phyloP scores from a whole-genome alignment of 1,140 invertebrate species.

The Pogonomyrmex californicus region DNA sequence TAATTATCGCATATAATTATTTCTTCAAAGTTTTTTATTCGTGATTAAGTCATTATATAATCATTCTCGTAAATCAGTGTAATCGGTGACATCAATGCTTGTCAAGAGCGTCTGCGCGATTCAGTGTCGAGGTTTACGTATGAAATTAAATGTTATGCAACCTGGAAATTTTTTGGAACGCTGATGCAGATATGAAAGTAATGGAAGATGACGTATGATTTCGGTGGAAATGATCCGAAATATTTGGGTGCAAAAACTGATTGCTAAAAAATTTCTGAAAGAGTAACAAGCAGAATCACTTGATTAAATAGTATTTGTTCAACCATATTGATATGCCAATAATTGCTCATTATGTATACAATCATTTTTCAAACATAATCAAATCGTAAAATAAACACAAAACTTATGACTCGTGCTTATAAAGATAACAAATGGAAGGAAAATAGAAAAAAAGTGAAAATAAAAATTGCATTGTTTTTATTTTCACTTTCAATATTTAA shows the following conservation, averaged over 20 bases:
- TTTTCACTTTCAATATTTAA: no score
- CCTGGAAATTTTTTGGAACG: slow-evolving; percentile 32
- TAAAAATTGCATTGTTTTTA: slow-evolving; percentile 4
- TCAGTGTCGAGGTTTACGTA: neutral
- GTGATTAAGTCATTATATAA: slow-evolving; percentile 40
- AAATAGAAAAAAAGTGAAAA: neutral
- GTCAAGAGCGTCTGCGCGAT: slow-evolving; percentile 29
- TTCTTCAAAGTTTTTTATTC: neutral
- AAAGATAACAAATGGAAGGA: slow-evolving; percentile 26
- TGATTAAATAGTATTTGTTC: slow-evolving; percentile 59
- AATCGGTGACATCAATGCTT: slow-evolving; percentile 65
- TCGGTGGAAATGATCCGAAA: neutral
- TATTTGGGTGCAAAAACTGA: slow-evolving; percentile 6
- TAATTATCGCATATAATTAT: slow-evolving; percentile 12
- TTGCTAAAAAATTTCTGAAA: slow-evolving; percentile 18
- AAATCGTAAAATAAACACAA: slow-evolving; percentile 2
- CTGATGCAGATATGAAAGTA: slow-evolving; percentile 13
- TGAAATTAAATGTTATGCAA: slow-evolving; percentile 63
- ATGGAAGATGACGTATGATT: neutral
- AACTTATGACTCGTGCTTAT: neutral
- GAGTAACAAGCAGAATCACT: slow-evolving; percentile 31
- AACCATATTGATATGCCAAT: slow-evolving; percentile 32
- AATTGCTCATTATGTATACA: neutral
- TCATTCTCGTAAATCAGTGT: slow-evolving; percentile 52
- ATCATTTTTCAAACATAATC: slow-evolving; percentile 37